phyloP scores from a whole-genome alignment of 2,113 vertebrate genomes.

The Brachypteracias leptosomus region DNA sequence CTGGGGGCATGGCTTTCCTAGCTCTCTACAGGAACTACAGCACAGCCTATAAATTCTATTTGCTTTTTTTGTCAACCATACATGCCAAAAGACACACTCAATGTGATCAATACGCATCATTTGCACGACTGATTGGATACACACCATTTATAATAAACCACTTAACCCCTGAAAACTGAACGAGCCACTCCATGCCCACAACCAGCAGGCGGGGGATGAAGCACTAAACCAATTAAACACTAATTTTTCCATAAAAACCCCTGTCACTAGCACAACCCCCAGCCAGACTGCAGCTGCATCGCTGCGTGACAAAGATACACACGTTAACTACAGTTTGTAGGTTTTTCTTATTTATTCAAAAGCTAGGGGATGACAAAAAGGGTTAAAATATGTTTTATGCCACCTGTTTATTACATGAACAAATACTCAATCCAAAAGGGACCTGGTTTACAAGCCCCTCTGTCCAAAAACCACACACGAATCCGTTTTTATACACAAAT shows the following conservation, averaged over 20 bases:
- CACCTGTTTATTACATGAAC: slow-evolving; percentile 67
- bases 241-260: not conserved
- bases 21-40: not conserved
- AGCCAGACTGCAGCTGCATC: not conserved
- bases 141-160: not conserved
- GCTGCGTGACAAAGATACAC: slow-evolving; percentile 43
- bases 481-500: slow-evolving; percentile 93
- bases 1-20: not conserved
- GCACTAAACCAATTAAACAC: not conserved
- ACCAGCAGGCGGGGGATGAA: not conserved
- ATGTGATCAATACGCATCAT: not conserved
- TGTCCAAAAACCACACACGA: slow-evolving; percentile 74
- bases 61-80: not conserved
- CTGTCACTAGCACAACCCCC: not conserved
- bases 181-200: not conserved
- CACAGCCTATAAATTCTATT: not conserved
- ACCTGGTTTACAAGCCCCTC: slow-evolving; percentile 66
- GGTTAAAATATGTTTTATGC: slow-evolving; percentile 62
- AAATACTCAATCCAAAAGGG: slow-evolving; percentile 58
- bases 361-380: slow-evolving; percentile 71
- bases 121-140: not conserved
- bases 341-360: slow-evolving; percentile 74
- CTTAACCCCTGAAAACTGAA: not conserved
- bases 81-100: not conserved
- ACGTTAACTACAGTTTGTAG: slow-evolving; percentile 38